Evolutionary conservation across 1,140 invertebrate species (phyloP).

Genomic region (Nymphalis io): DNA sequence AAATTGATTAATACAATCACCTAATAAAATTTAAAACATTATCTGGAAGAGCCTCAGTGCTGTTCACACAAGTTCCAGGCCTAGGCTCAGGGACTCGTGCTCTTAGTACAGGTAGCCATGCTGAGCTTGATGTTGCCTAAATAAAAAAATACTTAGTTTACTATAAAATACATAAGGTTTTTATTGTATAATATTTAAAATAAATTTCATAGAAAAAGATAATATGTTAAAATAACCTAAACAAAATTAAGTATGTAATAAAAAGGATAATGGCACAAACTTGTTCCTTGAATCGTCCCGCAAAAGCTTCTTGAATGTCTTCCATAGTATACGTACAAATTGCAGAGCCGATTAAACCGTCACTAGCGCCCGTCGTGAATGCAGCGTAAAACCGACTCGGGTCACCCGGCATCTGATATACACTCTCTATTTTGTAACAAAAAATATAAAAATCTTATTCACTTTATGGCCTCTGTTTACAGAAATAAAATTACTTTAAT

Average conservation of each 20-base stretch:
- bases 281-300: constrained; percentile 94
- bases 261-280: constrained; percentile 43
- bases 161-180: background rate
- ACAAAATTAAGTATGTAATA: background rate
- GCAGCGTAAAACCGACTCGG: constrained; percentile 93
- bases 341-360: constrained; percentile 92
- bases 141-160: background rate
- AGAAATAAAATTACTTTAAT: constrained; percentile 26
- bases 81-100: constrained; percentile 90
- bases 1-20: constrained; percentile 49
- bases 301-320: constrained; percentile 92
- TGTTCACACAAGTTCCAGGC: constrained; percentile 91
- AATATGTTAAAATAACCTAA: background rate
- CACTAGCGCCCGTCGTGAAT: constrained; percentile 92
- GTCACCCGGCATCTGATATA: constrained; percentile 91
- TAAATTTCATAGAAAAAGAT: background rate
- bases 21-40: constrained; percentile 94
- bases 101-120: constrained; percentile 85
- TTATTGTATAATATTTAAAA: too few species aligned
- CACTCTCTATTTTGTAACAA: constrained; percentile 84
- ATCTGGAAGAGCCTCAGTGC: constrained; percentile 89
- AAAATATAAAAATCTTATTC: constrained; percentile 27
- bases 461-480: constrained; percentile 6
- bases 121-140: constrained; percentile 88
- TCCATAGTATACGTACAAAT: constrained; percentile 92